These are phyloP conservation scores for Zaprionus tsacasi DNA, from an alignment of 1,140 invertebrate species.

Conservation along the genomic window DNA sequence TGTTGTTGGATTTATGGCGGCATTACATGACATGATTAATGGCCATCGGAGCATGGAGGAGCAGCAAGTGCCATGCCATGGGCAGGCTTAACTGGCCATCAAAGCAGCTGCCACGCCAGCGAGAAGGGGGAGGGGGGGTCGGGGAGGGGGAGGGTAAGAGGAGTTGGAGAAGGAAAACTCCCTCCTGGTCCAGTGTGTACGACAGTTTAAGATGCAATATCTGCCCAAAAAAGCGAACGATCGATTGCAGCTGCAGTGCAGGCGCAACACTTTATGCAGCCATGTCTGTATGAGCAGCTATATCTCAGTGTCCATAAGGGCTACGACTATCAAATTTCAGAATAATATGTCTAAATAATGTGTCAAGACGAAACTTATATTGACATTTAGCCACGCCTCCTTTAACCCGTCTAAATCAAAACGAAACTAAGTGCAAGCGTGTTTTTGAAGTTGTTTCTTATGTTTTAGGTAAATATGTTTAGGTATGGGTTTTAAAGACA, in stretches of 20 bases:
- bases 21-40: slow-evolving; percentile 82
- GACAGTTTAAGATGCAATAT: slow-evolving; percentile 8
- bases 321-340: background rate
- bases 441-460: background rate
- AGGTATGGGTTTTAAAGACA: too few relatives aligned
- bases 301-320: background rate
- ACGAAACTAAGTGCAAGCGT: background rate
- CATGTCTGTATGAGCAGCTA: background rate
- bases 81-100: slow-evolving; percentile 44
- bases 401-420: background rate
- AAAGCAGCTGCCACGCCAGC: slow-evolving; percentile 41
- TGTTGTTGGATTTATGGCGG: slow-evolving; percentile 81
- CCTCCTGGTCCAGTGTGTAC: background rate
- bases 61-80: slow-evolving; percentile 4
- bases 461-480: too few relatives aligned
- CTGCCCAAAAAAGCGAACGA: background rate
- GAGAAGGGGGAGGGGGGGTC: background rate
- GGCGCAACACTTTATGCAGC: too few relatives aligned
- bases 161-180: background rate
- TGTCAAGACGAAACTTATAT: background rate
- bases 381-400: background rate
- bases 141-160: background rate
- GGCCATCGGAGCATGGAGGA: slow-evolving; percentile 22
- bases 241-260: background rate
- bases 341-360: background rate